phyloP scores from a whole-genome alignment of 2,797 vertebrate species.

The Tiaroga cobitis region DNA sequence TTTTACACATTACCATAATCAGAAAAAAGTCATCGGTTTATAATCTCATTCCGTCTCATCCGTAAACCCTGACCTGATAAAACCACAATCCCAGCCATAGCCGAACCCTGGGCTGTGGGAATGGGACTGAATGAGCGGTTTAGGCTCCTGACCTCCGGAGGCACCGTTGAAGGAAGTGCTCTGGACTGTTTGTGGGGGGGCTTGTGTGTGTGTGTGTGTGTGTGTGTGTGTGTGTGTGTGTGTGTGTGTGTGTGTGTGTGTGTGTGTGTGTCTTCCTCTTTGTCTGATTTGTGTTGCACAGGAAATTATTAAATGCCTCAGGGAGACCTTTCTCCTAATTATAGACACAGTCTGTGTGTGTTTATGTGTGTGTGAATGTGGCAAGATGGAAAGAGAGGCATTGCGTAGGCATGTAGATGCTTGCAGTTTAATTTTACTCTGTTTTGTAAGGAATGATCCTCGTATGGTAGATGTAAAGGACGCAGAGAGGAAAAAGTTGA shows the following conservation, averaged over 20 bases:
- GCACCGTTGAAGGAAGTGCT: slow-evolving; percentile 42
- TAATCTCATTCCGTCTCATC: slow-evolving; percentile 3
- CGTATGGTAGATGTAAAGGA: slow-evolving; percentile 25
- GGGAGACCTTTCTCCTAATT: slow-evolving; percentile 67
- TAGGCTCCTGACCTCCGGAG: slow-evolving; percentile 52
- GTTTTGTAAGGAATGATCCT: slow-evolving; percentile 53
- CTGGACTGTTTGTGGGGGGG: slow-evolving; percentile 18
- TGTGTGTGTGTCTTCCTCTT: not conserved
- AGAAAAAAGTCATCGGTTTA: not conserved
- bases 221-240: too few species aligned
- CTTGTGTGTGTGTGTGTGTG: not conserved
- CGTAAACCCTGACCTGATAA: slow-evolving; percentile 49
- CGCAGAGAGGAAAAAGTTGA: slow-evolving; percentile 33
- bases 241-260: too few species aligned
- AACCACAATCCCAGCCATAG: slow-evolving; percentile 57
- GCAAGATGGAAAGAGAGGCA: slow-evolving; percentile 52
- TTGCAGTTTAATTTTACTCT: slow-evolving; percentile 75
- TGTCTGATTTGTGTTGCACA: slow-evolving; percentile 62
- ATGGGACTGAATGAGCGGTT: slow-evolving; percentile 31
- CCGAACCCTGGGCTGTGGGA: slow-evolving; percentile 59
- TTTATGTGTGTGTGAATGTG: slow-evolving; percentile 26
- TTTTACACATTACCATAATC: not conserved
- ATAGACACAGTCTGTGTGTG: slow-evolving; percentile 48
- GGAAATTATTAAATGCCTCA: slow-evolving; percentile 66
- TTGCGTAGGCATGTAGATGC: slow-evolving; percentile 72